Base-by-base conservation (phyloP, 2,888 invertebrate species). In the Hedya salicella region DNA sequence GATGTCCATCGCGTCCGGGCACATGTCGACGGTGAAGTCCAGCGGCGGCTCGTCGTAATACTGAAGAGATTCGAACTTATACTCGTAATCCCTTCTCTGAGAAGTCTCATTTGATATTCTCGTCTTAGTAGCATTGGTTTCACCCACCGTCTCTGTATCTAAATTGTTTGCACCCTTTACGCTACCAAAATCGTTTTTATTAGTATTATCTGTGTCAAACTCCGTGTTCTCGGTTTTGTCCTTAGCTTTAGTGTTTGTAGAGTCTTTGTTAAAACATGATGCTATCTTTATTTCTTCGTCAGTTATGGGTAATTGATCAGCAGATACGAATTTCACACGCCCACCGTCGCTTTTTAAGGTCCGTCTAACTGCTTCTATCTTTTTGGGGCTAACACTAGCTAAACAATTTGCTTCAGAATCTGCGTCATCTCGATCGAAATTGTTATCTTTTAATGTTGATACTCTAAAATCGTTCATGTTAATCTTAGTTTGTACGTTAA, bases 41-140 rank as follows among this genome's bases (percentile, higher is more conserved):
- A 70, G 59, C 0, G 68, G 50, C 2, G 89, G 89, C n/a, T n/a
- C n/a, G 13, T 89, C 90, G 44, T 89, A 88, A 68, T 90, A 90
- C 68, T 91, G 90, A 0, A 78, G 68, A 0, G 89, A 87, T 64
- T 87, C 87, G 42, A 89, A 88, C 70, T 81, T 73, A 61, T 91
- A 91, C 13, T 89, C 89, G 17, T 78, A 77, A 0, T 73, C 74
- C 5, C 86, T 76, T 36, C 87, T 77, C 3, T 30, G 1, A 3
- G 1, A 17, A 67, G 36, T 71, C 71, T 11, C 53, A 25, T 13
- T 54, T 36, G 13, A 36, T 8, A 14, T 13, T 57, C 3, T 0
- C 8, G 13, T 39, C n/a, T 14, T 32, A 36, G 36, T 36, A 36
- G 36, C 1, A 11, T 8, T 32, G 42, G 64, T 69, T 0, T 40